phyloP scores from a whole-genome alignment of 2,888 invertebrate genomes.

The Serrognathus titanus region DNA sequence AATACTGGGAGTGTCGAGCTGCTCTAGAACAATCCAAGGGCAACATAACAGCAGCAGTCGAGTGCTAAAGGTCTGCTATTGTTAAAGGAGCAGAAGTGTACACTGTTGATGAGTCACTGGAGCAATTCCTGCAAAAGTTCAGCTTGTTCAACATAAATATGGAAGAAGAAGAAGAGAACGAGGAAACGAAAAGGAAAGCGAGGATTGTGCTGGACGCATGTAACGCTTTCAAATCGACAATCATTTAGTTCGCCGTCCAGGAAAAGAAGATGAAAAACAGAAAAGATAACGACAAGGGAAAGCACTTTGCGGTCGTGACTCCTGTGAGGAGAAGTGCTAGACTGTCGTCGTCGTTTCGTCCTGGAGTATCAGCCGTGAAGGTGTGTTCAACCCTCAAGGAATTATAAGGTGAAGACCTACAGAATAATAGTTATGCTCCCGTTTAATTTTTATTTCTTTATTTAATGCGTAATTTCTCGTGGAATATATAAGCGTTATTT shows the following conservation, averaged over 20 bases:
- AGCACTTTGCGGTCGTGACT: constrained; percentile 37
- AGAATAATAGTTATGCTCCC: constrained; percentile 5
- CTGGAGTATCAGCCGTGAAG: constrained; percentile 13
- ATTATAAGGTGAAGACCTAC: constrained; percentile 11
- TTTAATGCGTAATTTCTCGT: no score
- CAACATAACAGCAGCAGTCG: constrained; percentile 55
- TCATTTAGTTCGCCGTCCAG: constrained; percentile 58
- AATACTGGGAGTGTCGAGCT: constrained; percentile 62
- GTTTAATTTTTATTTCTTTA: not conserved
- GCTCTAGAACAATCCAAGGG: constrained; percentile 56
- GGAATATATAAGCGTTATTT: no score
- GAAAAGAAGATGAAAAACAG: constrained; percentile 33
- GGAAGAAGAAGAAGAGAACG: constrained; percentile 25
- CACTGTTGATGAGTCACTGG: constrained; percentile 54
- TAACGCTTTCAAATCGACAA: constrained; percentile 58
- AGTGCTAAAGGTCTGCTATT: constrained; percentile 58
- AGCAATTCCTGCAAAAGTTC: constrained; percentile 56
- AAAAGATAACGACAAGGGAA: constrained; percentile 1
- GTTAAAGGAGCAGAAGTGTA: constrained; percentile 57
- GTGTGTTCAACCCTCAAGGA: constrained; percentile 20
- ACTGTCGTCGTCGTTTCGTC: constrained; percentile 23
- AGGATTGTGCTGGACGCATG: constrained; percentile 51
- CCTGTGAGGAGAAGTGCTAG: constrained; percentile 50
- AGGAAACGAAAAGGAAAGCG: constrained; percentile 19
- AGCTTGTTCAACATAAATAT: constrained; percentile 55